These are phyloP conservation scores for Gopherus evgoodei DNA, from an alignment of 2,113 vertebrate species.

Conservation along the genomic window DNA sequence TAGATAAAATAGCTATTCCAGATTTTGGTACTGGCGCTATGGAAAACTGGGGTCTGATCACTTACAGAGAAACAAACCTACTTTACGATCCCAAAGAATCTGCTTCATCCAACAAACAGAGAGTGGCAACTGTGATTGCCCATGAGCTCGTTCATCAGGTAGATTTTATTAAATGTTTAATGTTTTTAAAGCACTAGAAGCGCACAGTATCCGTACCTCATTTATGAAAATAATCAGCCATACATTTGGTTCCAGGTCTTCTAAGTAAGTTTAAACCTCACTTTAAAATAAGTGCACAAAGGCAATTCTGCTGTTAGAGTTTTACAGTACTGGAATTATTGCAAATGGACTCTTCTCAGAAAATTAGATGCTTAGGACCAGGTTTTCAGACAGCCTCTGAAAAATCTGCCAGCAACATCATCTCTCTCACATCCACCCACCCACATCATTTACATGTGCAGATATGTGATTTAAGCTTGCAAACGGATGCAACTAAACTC, in stretches of 20 bases:
- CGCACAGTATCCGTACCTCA: not conserved
- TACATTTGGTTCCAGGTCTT: accelerated
- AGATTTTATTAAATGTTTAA: not conserved
- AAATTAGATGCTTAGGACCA: not conserved
- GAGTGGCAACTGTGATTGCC: slow-evolving; percentile 91
- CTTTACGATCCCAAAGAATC: slow-evolving; percentile 90
- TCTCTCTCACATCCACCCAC: not conserved
- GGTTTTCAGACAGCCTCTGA: not conserved
- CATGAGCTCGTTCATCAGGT: slow-evolving; percentile 99
- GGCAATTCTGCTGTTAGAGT: not conserved
- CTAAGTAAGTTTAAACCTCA: not conserved
- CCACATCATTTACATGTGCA: slow-evolving; percentile 35
- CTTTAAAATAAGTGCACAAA: not conserved
- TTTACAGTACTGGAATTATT: not conserved
- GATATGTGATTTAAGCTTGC: slow-evolving; percentile 47
- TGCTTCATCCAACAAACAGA: slow-evolving; percentile 90
- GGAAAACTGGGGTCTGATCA: slow-evolving; percentile 99
- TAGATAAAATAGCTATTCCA: slow-evolving; percentile 98
- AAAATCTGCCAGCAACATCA: slow-evolving; percentile 30
- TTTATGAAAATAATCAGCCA: not conserved
- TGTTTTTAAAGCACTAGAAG: not conserved
- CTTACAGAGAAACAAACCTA: slow-evolving; percentile 95
- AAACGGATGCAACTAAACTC: slow-evolving; percentile 1
- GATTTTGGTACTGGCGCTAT: slow-evolving; percentile 98
- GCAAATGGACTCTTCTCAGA: slow-evolving; percentile 7